Evolutionary conservation across 2,113 vertebrate genomes (phyloP).

Genomic region (Motacilla alba): DNA sequence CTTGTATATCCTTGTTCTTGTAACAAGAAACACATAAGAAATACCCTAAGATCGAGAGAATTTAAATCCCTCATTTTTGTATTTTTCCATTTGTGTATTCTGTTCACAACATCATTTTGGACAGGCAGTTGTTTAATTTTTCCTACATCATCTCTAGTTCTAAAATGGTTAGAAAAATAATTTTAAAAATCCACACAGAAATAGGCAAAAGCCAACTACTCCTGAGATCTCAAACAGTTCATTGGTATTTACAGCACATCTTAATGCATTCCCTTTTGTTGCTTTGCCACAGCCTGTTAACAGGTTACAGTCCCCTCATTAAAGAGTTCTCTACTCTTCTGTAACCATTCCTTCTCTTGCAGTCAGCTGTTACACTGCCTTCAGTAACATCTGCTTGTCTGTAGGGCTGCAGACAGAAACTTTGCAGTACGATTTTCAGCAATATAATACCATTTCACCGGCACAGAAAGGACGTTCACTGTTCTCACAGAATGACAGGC

Average conservation of each 20-base stretch:
- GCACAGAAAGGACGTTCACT: not conserved
- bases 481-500: not conserved
- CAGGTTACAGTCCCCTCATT: not conserved
- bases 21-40: not conserved
- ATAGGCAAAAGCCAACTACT: not conserved
- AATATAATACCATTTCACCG: not conserved
- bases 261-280: not conserved
- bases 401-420: not conserved
- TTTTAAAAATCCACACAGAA: not conserved
- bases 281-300: not conserved
- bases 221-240: not conserved
- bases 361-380: not conserved
- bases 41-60: not conserved
- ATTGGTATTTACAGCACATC: not conserved
- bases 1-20: not conserved
- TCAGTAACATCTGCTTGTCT: not conserved
- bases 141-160: not conserved
- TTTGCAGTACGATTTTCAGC: not conserved
- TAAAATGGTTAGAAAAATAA: not conserved
- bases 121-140: not conserved
- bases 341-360: not conserved
- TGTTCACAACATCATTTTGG: not conserved
- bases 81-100: not conserved
- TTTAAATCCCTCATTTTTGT: accelerated
- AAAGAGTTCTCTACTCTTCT: not conserved